Conservation (phyloP, 2,888 invertebrate genomes). For the Zaprionus bogoriensis region DNA sequence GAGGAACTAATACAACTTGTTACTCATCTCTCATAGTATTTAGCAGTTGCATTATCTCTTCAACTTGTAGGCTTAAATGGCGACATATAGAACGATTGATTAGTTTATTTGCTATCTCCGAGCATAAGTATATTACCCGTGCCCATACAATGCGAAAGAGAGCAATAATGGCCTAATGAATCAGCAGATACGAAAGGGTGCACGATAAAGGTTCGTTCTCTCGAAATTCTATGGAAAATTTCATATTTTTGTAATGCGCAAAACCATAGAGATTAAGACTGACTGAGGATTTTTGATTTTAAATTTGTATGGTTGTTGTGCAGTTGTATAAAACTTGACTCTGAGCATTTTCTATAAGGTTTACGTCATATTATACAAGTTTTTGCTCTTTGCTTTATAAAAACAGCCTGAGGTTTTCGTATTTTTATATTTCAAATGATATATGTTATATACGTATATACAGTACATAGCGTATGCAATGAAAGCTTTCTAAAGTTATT, state of each 20-base stretch:
- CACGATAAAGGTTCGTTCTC: background rate
- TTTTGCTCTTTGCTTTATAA: too few relatives aligned
- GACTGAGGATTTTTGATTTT: too few relatives aligned
- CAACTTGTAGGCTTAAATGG: background rate
- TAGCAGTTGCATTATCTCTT: background rate
- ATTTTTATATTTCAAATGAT: too few relatives aligned
- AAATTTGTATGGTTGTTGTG: too few relatives aligned
- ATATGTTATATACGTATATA: too few relatives aligned
- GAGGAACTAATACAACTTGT: background rate
- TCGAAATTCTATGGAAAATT: background rate
- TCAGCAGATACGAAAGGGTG: constrained; percentile 6
- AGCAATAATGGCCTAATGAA: constrained; percentile 3
- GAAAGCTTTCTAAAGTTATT: too few relatives aligned
- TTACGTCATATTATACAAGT: too few relatives aligned
- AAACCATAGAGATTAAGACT: too few relatives aligned
- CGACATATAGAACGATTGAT: background rate
- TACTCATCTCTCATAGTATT: background rate
- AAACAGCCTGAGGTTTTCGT: too few relatives aligned
- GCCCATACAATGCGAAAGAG: background rate
- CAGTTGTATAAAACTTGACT: too few relatives aligned
- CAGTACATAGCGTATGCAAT: too few relatives aligned
- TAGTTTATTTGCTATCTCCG: background rate
- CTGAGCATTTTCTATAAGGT: too few relatives aligned
- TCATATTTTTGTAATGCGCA: background rate
- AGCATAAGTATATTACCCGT: background rate